phyloP scores from a whole-genome alignment of 2,113 vertebrate species.

The Lonchura striata region DNA sequence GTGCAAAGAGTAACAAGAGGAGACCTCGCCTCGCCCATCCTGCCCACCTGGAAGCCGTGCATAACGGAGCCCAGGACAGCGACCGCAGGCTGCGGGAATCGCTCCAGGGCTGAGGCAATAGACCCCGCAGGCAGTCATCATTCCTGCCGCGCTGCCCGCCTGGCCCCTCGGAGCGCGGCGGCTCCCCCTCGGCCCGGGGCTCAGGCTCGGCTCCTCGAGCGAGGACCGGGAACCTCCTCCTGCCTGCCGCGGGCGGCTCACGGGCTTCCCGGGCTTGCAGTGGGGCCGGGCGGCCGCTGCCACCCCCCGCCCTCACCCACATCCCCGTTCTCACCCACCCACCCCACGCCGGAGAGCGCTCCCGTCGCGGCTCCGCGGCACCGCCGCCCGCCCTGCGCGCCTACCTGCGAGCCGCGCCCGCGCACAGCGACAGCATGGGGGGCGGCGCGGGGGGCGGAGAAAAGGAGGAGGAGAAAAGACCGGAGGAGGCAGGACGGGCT shows the following conservation, averaged over 20 bases:
- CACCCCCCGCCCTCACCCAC: no score
- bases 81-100: not conserved
- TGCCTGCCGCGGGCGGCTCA: accelerated
- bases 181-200: not conserved
- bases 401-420: slow-evolving; percentile 4
- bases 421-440: not conserved
- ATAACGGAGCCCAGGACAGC: accelerated
- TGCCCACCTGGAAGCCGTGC: not conserved
- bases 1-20: accelerated
- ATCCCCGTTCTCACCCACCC: no score
- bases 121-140: accelerated
- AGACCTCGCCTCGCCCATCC: not conserved
- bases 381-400: not conserved
- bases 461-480: not conserved
- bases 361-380: not conserved
- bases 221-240: accelerated
- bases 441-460: not conserved
- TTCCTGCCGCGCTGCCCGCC: not conserved
- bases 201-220: not conserved
- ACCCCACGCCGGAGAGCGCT: no score
- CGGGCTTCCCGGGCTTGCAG: not conserved
- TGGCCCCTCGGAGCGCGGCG: not conserved
- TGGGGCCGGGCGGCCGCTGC: not conserved
- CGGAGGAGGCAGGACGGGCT: not conserved
- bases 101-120: not conserved